Evolutionary conservation across 2,797 vertebrate genomes (phyloP).

Genomic region (Scolopax rusticola): DNA sequence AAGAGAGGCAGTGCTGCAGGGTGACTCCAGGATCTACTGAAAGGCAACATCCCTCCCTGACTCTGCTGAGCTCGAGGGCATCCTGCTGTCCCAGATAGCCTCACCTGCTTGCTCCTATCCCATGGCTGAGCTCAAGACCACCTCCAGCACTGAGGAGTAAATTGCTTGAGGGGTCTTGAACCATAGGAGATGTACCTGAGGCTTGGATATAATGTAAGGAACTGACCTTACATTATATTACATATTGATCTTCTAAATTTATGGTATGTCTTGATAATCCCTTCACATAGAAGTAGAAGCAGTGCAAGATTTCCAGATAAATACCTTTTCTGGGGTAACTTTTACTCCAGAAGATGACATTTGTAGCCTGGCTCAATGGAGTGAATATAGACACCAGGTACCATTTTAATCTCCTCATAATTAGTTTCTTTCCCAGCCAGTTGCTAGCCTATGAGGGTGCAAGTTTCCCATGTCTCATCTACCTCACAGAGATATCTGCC

Average conservation of each 20-base stretch:
- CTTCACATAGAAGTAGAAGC: neutral
- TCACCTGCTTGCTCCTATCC: neutral
- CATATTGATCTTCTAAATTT: neutral
- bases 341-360: neutral
- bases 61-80: neutral
- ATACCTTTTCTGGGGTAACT: neutral
- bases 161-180: neutral
- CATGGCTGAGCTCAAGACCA: neutral
- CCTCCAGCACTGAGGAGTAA: neutral
- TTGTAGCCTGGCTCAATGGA: neutral
- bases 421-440: neutral
- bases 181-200: neutral
- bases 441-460: neutral
- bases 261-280: neutral
- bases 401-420: neutral
- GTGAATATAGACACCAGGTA: neutral
- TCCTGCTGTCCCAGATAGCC: neutral
- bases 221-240: neutral
- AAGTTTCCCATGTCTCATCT: neutral
- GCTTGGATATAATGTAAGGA: neutral
- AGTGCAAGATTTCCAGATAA: neutral
- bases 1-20: neutral
- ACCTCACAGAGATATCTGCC: neutral
- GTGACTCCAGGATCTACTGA: neutral
- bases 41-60: neutral